Evolutionary conservation across 2,888 invertebrate genomes (phyloP).

Genomic region (Acleris sparsana): DNA sequence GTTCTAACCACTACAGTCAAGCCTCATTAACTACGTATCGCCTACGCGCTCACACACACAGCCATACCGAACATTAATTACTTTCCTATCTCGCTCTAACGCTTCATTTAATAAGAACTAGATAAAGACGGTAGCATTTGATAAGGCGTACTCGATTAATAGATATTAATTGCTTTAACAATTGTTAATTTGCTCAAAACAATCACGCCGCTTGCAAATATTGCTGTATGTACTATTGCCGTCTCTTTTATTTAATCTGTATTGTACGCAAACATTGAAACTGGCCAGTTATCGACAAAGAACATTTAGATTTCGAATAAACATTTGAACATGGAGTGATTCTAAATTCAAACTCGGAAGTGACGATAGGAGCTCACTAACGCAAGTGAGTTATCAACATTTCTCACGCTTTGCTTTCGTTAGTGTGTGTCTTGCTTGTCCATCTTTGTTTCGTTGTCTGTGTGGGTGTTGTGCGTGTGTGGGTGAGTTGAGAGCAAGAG

Average conservation of each 20-base stretch:
- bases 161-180: slow-evolving; percentile 28
- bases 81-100: slow-evolving; percentile 65
- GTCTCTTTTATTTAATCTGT: slow-evolving; percentile 8
- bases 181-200: slow-evolving; percentile 12
- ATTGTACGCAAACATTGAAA: slow-evolving; percentile 14
- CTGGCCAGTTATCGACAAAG: background rate
- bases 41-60: slow-evolving; percentile 62
- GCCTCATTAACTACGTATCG: slow-evolving; percentile 62
- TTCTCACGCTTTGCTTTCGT: slow-evolving; percentile 76
- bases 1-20: slow-evolving; percentile 56
- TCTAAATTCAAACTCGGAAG: slow-evolving; percentile 69
- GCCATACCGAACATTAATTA: slow-evolving; percentile 56
- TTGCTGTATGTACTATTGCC: background rate
- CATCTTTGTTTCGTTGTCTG: slow-evolving; percentile 60
- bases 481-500: slow-evolving; percentile 74
- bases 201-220: slow-evolving; percentile 6
- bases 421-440: slow-evolving; percentile 61
- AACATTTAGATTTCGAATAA: slow-evolving; percentile 28
- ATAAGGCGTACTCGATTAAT: slow-evolving; percentile 29
- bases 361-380: slow-evolving; percentile 70
- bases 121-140: slow-evolving; percentile 30
- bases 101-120: slow-evolving; percentile 48
- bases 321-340: slow-evolving; percentile 32
- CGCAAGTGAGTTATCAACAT: slow-evolving; percentile 81
- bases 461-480: slow-evolving; percentile 57